A percentile compares a stretch with the other conserved stretches of the same genome.
Evolutionary conservation across 2,888 invertebrate species (phyloP).

Genomic region (Tubulanus polymorphus): DNA sequence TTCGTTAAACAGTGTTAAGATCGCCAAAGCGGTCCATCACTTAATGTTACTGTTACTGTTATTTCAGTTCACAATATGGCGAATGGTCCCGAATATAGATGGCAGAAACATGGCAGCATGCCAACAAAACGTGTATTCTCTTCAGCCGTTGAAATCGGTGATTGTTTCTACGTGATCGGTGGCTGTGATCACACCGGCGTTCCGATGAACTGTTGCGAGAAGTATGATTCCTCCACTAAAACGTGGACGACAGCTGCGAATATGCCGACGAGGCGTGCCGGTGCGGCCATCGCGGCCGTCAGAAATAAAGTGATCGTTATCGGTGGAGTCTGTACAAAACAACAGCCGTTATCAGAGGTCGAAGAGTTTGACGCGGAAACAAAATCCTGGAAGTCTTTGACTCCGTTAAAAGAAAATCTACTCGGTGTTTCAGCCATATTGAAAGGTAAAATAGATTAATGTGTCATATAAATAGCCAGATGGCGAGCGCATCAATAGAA

Average conservation of each 20-base stretch:
- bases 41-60: no score
- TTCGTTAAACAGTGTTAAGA: no score
- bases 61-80: no score
- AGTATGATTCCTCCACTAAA: conserved; percentile 28
- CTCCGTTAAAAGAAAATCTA: conserved; percentile 31
- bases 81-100: no score
- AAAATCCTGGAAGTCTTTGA: conserved; percentile 36
- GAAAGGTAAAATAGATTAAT: conserved; percentile 26
- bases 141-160: conserved; percentile 32
- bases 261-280: conserved; percentile 48
- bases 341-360: conserved; percentile 41
- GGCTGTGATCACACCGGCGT: conserved; percentile 47
- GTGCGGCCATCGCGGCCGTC: conserved; percentile 32
- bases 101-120: conserved; percentile 39
- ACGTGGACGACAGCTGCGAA: conserved; percentile 33
- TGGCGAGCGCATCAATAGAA: no score
- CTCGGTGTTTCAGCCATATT: conserved; percentile 43
- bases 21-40: no score
- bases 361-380: conserved; percentile 40
- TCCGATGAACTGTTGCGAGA: conserved; percentile 44
- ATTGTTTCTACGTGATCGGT: conserved; percentile 41
- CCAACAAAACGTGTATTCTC: conserved; percentile 46
- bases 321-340: conserved; percentile 42
- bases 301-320: conserved; percentile 40
- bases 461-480: no score